Evolutionary conservation across 1,140 invertebrate genomes (phyloP), one percentile per base, ranked within the genome.

Genomic region (Ylistrum balloti): DNA sequence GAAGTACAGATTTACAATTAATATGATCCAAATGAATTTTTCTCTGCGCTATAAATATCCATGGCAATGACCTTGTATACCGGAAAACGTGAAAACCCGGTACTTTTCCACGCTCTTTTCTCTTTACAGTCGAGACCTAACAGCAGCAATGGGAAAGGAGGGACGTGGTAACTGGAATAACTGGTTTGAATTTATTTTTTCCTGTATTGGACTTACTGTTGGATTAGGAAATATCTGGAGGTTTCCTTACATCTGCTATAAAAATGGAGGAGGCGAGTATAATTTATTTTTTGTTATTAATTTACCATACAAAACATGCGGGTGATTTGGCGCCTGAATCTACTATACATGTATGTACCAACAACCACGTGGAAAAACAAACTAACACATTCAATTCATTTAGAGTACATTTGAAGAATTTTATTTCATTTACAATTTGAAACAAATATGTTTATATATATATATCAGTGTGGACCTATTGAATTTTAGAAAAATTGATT

Each of bases 131-230:
- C 13, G 7, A 56, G 56, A 74, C 56, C 56, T 5, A 74, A 7
- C 56, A 74, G 56, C n/a, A 74, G 56, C 17, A n/a, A 74, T 74
- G 56, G 48, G 85, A 0, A 85, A 91, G 33, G 33, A 88, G 3
- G 85, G 90, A 32, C 90, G 94, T 15, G 93, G 93, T 56, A 97
- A 97, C 85, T 99, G 98, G 98, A 97, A 97, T 88, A 98, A 97
- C 93, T 98, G 98, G 97, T 97, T 98, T 91, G 98, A 99, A 96
- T 98, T 98, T 95, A 97, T 98, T 92, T 97, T 98, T 92, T 98
- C 98, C 33, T 98, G 91, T 86, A 94, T 97, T 28, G 96, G 96
- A 3, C 96, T 95, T 92, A 93, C 96, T 41, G 96, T 97, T 56
- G 96, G 96, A 20, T 93, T 97, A 2, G 96, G 96, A 35, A 97